These are phyloP conservation scores for Trialeurodes vaporariorum DNA, from an alignment of 1,140 invertebrate species.

Conservation along the genomic window DNA sequence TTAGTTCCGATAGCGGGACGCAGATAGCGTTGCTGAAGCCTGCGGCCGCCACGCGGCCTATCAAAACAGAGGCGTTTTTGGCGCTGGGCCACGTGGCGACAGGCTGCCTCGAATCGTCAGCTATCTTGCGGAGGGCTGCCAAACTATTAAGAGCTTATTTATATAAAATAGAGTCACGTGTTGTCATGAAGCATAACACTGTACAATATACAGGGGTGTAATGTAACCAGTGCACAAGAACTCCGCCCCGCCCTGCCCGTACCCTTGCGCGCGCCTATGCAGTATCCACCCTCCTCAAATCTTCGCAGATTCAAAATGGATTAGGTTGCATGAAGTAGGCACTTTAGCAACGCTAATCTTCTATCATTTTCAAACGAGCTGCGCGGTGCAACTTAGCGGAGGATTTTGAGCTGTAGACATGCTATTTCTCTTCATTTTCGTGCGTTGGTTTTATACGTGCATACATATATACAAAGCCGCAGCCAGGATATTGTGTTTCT, in stretches of 20 bases:
- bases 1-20: background rate
- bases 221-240: no score
- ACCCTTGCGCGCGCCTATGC: background rate
- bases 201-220: no score
- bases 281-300: background rate
- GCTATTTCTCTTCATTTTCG: background rate
- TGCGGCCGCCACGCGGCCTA: background rate
- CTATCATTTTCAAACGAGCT: background rate
- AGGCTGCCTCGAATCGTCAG: background rate
- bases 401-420: background rate
- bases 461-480: no score
- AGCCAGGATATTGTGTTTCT: no score
- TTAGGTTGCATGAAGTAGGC: background rate
- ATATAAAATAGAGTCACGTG: background rate
- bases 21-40: background rate
- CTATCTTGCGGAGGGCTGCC: background rate
- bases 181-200: background rate
- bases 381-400: background rate
- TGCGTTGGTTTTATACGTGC: no score
- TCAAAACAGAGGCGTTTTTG: background rate
- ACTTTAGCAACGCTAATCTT: background rate
- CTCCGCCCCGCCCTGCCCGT: no score
- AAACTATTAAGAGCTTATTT: background rate
- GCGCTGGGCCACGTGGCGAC: background rate
- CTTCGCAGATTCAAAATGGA: background rate